phyloP scores from a whole-genome alignment of 2,888 invertebrate genomes.

The Flexamia atlantica region DNA sequence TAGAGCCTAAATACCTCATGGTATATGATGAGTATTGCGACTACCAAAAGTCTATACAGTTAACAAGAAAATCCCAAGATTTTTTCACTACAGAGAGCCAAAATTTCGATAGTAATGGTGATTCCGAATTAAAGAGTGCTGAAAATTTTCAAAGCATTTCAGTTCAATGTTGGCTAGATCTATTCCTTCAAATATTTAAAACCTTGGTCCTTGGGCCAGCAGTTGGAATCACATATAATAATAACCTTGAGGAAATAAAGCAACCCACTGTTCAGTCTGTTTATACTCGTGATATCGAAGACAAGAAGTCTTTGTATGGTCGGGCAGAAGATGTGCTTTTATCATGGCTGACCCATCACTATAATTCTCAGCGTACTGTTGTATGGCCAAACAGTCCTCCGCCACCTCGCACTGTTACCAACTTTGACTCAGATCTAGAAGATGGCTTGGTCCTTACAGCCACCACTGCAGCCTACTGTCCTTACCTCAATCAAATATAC shows the following conservation, averaged over 20 bases:
- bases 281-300: neutral
- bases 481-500: slow-evolving; percentile 77
- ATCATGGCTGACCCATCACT: slow-evolving; percentile 75
- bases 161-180: slow-evolving; percentile 79
- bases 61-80: neutral
- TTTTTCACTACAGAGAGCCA: neutral
- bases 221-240: slow-evolving; percentile 7
- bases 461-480: slow-evolving; percentile 78
- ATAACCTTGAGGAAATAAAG: neutral
- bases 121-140: neutral
- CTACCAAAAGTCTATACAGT: neutral
- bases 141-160: neutral
- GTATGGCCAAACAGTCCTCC: slow-evolving; percentile 72
- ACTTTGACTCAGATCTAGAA: slow-evolving; percentile 77
- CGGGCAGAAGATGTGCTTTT: slow-evolving; percentile 71
- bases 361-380: slow-evolving; percentile 73
- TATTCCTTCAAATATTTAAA: slow-evolving; percentile 81
- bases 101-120: neutral
- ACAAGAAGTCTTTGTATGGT: neutral
- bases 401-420: slow-evolving; percentile 69
- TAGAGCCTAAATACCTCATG: slow-evolving; percentile 74
- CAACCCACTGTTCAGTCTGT: neutral
- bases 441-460: slow-evolving; percentile 79
- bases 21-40: slow-evolving; percentile 73
- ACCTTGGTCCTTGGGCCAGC: slow-evolving; percentile 65